Conservation (phyloP, 2,888 invertebrate species). For the Chrysomela aeneicollis region DNA sequence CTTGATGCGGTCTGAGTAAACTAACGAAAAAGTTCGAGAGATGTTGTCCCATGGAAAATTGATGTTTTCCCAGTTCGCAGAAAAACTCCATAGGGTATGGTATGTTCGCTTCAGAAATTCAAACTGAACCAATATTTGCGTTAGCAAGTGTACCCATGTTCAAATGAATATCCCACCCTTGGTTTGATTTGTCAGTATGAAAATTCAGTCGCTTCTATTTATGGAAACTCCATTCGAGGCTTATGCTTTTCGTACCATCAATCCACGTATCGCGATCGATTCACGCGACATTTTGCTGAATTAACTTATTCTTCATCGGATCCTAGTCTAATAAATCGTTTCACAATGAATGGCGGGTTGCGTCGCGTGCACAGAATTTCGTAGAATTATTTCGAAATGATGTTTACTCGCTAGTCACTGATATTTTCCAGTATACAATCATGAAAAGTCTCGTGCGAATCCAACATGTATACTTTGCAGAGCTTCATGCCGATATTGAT, state of each 20-base stretch:
- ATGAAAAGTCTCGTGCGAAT: not conserved
- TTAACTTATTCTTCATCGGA: conserved; percentile 3
- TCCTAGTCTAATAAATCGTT: conserved; percentile 7
- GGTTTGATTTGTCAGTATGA: too few species aligned
- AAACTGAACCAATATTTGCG: too few species aligned
- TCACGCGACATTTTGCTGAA: not conserved
- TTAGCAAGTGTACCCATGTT: too few species aligned
- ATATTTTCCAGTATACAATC: not conserved
- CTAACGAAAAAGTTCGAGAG: not conserved
- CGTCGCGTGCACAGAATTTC: conserved; percentile 10
- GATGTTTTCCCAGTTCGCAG: not conserved
- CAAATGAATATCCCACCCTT: too few species aligned
- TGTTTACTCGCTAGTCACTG: conserved; percentile 5
- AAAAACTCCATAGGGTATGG: too few species aligned
- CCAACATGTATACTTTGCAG: conserved; percentile 2
- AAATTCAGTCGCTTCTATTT: not conserved
- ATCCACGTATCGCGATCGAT: not conserved
- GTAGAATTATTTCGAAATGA: conserved; percentile 7
- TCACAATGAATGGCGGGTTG: not conserved
- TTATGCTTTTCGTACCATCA: not conserved
- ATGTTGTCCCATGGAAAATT: not conserved
- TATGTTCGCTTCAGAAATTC: too few species aligned
- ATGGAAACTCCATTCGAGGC: not conserved
- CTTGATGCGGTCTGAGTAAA: not conserved
- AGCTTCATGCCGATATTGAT: conserved; percentile 1